Evolutionary conservation across 2,888 invertebrate species (phyloP).

Genomic region (Eumerus sabulonum): DNA sequence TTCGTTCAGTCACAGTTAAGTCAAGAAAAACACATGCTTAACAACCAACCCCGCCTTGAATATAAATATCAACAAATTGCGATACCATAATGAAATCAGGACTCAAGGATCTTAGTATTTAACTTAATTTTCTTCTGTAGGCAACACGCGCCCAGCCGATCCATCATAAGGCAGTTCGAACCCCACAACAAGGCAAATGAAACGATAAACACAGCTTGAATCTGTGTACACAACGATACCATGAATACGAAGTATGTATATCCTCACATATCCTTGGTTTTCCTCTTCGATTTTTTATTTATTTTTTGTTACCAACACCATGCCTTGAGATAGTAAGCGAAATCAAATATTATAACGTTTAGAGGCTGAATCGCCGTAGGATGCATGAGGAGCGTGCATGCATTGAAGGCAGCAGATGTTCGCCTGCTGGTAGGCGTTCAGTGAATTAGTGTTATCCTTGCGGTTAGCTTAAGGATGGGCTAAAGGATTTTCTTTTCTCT

Average conservation of each 20-base stretch:
- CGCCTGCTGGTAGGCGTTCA: slow-evolving; percentile 14
- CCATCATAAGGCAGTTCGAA: slow-evolving; percentile 26
- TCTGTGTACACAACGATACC: slow-evolving; percentile 37
- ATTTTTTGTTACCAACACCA: slow-evolving; percentile 2
- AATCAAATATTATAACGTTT: slow-evolving; percentile 57
- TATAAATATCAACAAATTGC: slow-evolving; percentile 28
- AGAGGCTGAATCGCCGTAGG: slow-evolving; percentile 33
- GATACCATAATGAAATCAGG: slow-evolving; percentile 52
- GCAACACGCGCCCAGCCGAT: slow-evolving; percentile 5
- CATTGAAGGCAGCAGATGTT: slow-evolving; percentile 44
- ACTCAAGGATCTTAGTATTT: slow-evolving; percentile 33
- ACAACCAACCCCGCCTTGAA: neutral
- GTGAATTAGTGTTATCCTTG: slow-evolving; percentile 53
- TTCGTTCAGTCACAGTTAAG: neutral
- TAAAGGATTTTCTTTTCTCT: slow-evolving; percentile 19
- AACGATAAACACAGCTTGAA: slow-evolving; percentile 38
- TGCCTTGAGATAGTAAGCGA: slow-evolving; percentile 29
- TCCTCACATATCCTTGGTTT: slow-evolving; percentile 5
- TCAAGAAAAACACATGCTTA: neutral
- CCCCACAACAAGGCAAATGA: neutral
- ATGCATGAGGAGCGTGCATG: slow-evolving; percentile 5
- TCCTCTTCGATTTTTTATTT: slow-evolving; percentile 17
- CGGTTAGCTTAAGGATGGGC: slow-evolving; percentile 19
- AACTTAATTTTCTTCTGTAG: slow-evolving; percentile 23
- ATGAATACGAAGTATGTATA: slow-evolving; percentile 44